Evolutionary conservation across 2,888 invertebrate genomes (phyloP).

Genomic region (Eilema caniola): DNA sequence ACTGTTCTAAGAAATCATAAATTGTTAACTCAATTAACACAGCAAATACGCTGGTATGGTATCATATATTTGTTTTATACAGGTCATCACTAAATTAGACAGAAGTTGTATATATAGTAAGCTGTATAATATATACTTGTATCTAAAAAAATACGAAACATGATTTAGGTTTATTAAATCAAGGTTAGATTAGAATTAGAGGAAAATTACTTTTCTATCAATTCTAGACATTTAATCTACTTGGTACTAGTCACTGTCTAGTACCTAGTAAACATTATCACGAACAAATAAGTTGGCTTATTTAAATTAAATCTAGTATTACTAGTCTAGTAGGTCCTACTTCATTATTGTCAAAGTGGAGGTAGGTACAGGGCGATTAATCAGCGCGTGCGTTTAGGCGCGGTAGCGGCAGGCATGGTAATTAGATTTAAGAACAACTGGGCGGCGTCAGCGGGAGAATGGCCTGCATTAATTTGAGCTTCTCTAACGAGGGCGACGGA

Average conservation of each 20-base stretch:
- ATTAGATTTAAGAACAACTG: constrained; percentile 87
- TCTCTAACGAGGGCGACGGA: constrained; percentile 85
- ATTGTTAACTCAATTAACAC: constrained; percentile 42
- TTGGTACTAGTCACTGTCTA: too few species aligned
- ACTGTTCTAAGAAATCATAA: constrained; percentile 56
- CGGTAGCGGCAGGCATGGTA: constrained; percentile 72
- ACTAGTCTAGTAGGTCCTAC: constrained; percentile 3
- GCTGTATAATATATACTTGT: too few species aligned
- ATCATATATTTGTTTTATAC: background rate
- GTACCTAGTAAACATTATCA: too few species aligned
- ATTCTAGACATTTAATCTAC: too few species aligned
- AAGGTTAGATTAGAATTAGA: too few species aligned
- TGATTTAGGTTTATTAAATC: too few species aligned
- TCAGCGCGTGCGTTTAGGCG: constrained; percentile 62
- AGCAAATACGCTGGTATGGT: constrained; percentile 14
- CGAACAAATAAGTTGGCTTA: too few species aligned
- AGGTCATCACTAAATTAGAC: background rate
- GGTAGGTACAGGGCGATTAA: constrained; percentile 50
- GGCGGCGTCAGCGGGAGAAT: constrained; percentile 84
- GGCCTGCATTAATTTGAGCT: constrained; percentile 86
- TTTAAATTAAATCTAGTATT: background rate
- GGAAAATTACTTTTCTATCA: too few species aligned
- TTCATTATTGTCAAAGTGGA: constrained; percentile 20
- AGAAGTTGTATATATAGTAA: background rate
- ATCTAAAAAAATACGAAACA: too few species aligned